Evolutionary conservation across 2,797 vertebrate species (phyloP).

Genomic region (Todus mexicanus): DNA sequence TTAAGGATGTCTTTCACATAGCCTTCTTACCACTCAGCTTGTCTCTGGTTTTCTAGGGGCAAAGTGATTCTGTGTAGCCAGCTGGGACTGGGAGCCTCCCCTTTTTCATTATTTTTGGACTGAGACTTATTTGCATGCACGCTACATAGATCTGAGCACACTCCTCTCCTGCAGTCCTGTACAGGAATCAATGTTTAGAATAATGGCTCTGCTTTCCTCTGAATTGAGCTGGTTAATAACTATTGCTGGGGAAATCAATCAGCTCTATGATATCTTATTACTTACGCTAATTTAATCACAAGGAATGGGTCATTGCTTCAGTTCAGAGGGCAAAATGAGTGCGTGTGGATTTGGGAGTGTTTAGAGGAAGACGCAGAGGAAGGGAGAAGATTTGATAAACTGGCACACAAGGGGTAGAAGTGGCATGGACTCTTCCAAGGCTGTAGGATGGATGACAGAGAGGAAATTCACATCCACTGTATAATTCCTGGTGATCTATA

Average conservation of each 20-base stretch:
- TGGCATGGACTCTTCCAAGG: background rate
- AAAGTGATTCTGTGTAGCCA: background rate
- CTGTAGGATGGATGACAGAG: background rate
- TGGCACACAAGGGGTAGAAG: background rate
- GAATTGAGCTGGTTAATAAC: conserved; percentile 92
- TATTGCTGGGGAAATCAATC: conserved; percentile 92
- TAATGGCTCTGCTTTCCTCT: conserved; percentile 87
- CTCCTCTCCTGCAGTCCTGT: conserved; percentile 56
- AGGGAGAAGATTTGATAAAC: background rate
- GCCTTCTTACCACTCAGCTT: background rate
- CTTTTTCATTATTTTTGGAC: background rate
- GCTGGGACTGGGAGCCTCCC: background rate
- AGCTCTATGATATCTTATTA: conserved; percentile 98
- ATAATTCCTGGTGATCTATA: background rate
- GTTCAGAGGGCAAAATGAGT: conserved; percentile 77
- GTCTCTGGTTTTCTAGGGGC: background rate
- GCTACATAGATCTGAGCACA: conserved; percentile 45
- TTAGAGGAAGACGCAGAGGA: background rate
- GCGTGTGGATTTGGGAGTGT: conserved; percentile 30
- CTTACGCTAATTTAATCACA: conserved; percentile 98
- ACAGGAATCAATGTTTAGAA: conserved; percentile 90
- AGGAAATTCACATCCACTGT: background rate
- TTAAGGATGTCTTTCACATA: background rate
- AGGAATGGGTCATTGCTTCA: conserved; percentile 89
- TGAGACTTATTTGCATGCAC: conserved; percentile 57